Percentiles rank a stretch among this genome's conserved stretches.
Conservation (phyloP, 2,113 vertebrate species). For the Diadophis punctatus region DNA sequence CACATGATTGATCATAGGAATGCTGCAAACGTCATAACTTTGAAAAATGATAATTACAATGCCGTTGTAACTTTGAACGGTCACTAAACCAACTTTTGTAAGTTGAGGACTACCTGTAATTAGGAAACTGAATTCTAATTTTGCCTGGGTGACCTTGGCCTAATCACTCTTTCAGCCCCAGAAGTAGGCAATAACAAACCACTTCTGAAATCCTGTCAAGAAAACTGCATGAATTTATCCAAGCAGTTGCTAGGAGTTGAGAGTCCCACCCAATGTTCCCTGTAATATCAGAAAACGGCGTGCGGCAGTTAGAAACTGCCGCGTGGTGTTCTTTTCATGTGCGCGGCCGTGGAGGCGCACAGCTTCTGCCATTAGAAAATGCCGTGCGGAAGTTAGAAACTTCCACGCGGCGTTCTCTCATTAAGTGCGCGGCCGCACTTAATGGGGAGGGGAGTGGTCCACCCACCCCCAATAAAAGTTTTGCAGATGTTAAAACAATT, state of each 20-base stretch:
- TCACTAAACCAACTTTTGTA: neutral
- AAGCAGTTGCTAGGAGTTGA: neutral
- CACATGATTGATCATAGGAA: neutral
- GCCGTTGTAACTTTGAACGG: neutral
- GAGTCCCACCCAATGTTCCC: neutral
- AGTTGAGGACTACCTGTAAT: neutral
- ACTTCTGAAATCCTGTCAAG: neutral
- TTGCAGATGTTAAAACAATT: neutral
- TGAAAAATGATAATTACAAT: neutral
- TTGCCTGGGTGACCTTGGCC: neutral
- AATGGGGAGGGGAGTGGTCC: no score
- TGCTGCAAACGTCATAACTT: neutral
- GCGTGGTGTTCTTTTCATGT: no score
- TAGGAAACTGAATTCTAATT: neutral
- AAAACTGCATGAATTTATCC: neutral
- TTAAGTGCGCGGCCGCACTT: no score
- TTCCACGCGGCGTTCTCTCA: no score
- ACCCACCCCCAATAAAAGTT: neutral
- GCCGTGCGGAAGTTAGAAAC: no score
- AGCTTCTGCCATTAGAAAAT: no score
- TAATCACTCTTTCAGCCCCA: neutral
- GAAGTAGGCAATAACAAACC: neutral
- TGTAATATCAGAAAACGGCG: no score
- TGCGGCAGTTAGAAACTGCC: no score
- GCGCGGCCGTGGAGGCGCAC: no score